Conservation (phyloP, 2,113 vertebrate genomes). For the Paralichthys olivaceus region DNA sequence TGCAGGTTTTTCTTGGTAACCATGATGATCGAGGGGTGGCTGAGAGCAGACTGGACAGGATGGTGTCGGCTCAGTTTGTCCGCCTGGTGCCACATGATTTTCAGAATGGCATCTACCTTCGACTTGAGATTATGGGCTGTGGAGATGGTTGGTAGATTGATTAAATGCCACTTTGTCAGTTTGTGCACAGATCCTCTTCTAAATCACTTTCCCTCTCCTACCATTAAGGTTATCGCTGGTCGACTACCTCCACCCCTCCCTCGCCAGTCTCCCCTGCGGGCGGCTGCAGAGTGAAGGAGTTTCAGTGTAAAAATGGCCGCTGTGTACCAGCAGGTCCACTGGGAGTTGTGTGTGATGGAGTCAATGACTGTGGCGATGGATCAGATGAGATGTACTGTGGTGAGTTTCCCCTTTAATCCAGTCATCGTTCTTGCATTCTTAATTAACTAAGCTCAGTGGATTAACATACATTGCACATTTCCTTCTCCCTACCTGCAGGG, state of each 20-base stretch:
- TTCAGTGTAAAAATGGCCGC: slow-evolving; percentile 79
- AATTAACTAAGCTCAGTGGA: neutral
- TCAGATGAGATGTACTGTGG: slow-evolving; percentile 84
- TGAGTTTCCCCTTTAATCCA: slow-evolving; percentile 48
- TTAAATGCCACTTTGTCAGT: neutral
- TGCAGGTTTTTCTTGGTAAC: slow-evolving; percentile 83
- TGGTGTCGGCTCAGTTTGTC: slow-evolving; percentile 83
- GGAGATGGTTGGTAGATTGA: slow-evolving; percentile 71
- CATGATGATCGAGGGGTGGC: slow-evolving; percentile 69
- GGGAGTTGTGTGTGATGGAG: slow-evolving; percentile 81
- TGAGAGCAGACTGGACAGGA: slow-evolving; percentile 75
- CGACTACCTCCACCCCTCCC: slow-evolving; percentile 32
- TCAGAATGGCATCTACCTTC: slow-evolving; percentile 80
- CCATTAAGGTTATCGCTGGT: slow-evolving; percentile 53
- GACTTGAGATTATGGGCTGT: slow-evolving; percentile 89
- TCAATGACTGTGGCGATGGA: slow-evolving; percentile 84
- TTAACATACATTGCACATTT: too few relatives aligned
- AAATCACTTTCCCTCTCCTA: neutral
- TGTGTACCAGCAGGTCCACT: slow-evolving; percentile 79
- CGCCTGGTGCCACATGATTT: slow-evolving; percentile 85
- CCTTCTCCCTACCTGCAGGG: slow-evolving; percentile 51
- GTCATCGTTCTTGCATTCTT: too few relatives aligned
- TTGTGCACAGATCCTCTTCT: neutral
- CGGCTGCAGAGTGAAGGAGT: slow-evolving; percentile 76
- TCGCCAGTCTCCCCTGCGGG: slow-evolving; percentile 7